phyloP scores from a whole-genome alignment of 1,140 invertebrate species.

The Microplitis mediator region DNA sequence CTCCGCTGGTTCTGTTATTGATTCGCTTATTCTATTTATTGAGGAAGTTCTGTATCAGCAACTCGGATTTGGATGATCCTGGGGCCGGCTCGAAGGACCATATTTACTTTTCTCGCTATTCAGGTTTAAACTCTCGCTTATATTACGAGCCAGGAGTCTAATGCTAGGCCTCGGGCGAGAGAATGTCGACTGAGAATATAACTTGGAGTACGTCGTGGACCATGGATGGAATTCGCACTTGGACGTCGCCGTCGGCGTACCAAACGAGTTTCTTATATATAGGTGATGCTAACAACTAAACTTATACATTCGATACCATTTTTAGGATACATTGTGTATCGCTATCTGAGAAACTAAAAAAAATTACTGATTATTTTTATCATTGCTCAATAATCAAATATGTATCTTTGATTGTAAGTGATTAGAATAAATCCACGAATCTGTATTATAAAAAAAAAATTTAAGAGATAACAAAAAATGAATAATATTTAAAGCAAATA shows the following conservation, averaged over 20 bases:
- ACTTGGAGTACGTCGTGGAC: neutral
- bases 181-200: neutral
- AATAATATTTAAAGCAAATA: too few species aligned
- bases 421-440: too few species aligned
- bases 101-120: neutral
- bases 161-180: neutral
- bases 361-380: neutral
- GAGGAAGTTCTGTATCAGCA: neutral
- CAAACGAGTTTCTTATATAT: slow-evolving; percentile 12
- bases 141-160: neutral
- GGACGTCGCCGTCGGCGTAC: slow-evolving; percentile 4
- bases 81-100: neutral
- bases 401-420: too few species aligned
- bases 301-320: neutral
- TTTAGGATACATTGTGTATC: neutral
- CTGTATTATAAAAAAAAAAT: too few species aligned
- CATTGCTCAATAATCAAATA: too few species aligned
- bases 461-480: too few species aligned
- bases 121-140: neutral
- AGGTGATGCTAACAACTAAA: neutral
- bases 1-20: too few species aligned
- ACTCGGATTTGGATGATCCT: neutral
- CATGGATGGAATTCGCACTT: slow-evolving; percentile 16
- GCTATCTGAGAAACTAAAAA: neutral
- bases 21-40: neutral